A percentile compares a stretch with the other conserved stretches of the same genome.
phyloP scores from a whole-genome alignment of 2,888 invertebrate species.

The Drosophila kokeensis region DNA sequence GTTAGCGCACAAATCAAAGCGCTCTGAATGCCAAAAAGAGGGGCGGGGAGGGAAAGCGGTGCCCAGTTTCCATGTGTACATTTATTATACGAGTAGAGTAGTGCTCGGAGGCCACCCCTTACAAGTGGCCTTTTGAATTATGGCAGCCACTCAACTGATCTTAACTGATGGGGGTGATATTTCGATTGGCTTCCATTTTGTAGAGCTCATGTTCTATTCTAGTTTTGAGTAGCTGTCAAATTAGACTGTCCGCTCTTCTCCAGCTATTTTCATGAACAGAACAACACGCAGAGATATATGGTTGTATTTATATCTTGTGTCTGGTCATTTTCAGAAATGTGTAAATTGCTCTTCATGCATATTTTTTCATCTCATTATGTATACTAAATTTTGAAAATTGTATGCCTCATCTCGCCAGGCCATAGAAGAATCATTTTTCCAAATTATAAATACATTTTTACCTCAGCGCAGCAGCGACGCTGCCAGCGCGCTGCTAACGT shows the following conservation, averaged over 20 bases:
- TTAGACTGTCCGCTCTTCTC: slow-evolving; percentile 23
- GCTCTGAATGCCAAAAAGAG: slow-evolving; percentile 42
- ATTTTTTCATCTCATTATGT: slow-evolving; percentile 23
- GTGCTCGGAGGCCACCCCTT: slow-evolving; percentile 4
- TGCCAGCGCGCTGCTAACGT: slow-evolving; percentile 44
- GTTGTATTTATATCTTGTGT: slow-evolving; percentile 12
- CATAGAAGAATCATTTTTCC: slow-evolving; percentile 69
- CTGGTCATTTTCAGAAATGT: slow-evolving; percentile 65
- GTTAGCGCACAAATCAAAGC: slow-evolving; percentile 62
- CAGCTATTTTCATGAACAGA: slow-evolving; percentile 27
- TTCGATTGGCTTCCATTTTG: slow-evolving; percentile 16
- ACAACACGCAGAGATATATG: slow-evolving; percentile 1
- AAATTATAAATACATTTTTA: slow-evolving; percentile 78
- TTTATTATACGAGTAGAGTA: slow-evolving; percentile 5
- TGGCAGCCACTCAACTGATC: slow-evolving; percentile 44
- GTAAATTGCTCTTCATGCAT: slow-evolving; percentile 69
- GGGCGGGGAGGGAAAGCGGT: not conserved
- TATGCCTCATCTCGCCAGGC: slow-evolving; percentile 10
- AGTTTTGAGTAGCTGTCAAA: slow-evolving; percentile 49
- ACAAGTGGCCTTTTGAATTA: slow-evolving; percentile 44
- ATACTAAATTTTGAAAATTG: slow-evolving; percentile 23
- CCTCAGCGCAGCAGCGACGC: slow-evolving; percentile 59
- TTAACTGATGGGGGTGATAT: not conserved
- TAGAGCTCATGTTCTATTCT: slow-evolving; percentile 21
- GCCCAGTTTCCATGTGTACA: not conserved